phyloP scores from a whole-genome alignment of 2,113 vertebrate genomes.

The Aviceda subcristata region DNA sequence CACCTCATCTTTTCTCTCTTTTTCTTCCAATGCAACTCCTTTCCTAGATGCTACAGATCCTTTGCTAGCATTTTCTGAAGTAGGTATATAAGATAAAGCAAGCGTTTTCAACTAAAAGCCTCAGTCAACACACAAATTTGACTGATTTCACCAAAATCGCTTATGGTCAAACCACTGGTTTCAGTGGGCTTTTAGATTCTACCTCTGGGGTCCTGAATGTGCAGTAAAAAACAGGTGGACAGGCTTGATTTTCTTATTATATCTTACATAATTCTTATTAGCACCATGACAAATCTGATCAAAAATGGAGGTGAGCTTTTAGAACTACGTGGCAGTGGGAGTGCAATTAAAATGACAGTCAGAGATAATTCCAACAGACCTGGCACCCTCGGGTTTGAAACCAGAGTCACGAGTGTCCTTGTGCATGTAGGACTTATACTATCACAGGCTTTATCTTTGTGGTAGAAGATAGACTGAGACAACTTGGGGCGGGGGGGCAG shows the following conservation, averaged over 20 bases:
- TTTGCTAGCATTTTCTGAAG: neutral
- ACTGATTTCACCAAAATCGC: neutral
- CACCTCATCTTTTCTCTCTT: neutral
- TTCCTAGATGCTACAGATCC: neutral
- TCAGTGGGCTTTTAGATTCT: neutral
- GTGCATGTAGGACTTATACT: neutral
- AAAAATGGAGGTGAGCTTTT: neutral
- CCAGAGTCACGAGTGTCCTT: neutral
- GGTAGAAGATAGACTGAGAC: neutral
- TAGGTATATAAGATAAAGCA: neutral
- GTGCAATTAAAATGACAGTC: neutral
- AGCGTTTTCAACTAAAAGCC: neutral
- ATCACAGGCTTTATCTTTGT: neutral
- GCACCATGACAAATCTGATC: neutral
- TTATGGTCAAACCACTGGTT: neutral
- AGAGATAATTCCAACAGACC: neutral
- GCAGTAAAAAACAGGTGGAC: neutral
- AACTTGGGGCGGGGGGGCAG: neutral
- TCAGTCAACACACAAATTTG: neutral
- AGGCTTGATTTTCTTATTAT: neutral
- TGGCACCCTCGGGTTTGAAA: neutral
- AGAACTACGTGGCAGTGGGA: rapidly evolving
- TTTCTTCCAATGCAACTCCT: neutral
- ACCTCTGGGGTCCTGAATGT: neutral
- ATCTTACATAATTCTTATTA: neutral